Evolutionary conservation across 2,888 invertebrate species (phyloP), one percentile per base, ranked within the genome.

Genomic region (Limenitis camilla): DNA sequence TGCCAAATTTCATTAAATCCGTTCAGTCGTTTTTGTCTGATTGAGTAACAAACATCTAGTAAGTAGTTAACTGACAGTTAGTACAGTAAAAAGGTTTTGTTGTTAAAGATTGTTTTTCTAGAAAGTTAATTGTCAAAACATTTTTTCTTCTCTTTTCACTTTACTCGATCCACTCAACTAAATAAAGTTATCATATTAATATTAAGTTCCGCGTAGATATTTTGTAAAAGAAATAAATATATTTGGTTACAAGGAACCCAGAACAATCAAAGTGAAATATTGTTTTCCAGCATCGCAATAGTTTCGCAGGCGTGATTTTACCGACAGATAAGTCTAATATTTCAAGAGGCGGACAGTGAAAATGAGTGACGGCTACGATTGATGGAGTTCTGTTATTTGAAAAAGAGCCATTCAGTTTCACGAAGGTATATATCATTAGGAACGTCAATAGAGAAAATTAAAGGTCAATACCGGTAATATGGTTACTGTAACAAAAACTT

Each of bases 391-490:
- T 83, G 86, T 85, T 85, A 85, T 87, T 85, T 87, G 85, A 85
- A 86, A 84, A 86, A 85, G 84, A 73, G 78, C 79, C 79, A 83
- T 84, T 86, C 80, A 74, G 73, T 78, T 78, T 74, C 67, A 64
- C 68, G 66, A 65, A 80, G 78, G 73, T 80, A 85, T 84, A 82
- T 81, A 84, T 87, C 83, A 85, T 77, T 77, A 77, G 76, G 72
- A 78, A 81, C 80, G 86, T 84, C 83, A 85, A 85, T 80, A 85
- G 74, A 72, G 80, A 85, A 86, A 85, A 85, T 86, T 85, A 85
- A 85, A 85, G 49, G 81, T 84, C 81, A 85, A 83, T 84, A 83
- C 76, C 76, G 76, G 64, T 68, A 30, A 45, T 36, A 6, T 72
- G 69, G 65, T 69, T 64, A 61, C 36, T 19, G 19, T 19, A 19